Conservation (phyloP, 64 coral and sea anemone species). For the Porites australiensis region DNA sequence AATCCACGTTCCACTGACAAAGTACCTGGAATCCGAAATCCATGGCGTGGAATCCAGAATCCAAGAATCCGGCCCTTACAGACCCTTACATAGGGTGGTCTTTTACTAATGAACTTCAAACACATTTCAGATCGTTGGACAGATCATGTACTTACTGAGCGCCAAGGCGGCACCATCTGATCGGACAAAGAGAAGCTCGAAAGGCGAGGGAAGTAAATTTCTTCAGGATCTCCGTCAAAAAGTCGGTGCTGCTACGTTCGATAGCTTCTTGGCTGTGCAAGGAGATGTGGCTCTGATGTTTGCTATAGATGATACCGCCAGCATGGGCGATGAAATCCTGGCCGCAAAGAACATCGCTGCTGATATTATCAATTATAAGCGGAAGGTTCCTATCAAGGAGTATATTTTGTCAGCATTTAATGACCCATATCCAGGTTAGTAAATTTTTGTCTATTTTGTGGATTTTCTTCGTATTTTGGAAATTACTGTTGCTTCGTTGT, state of each 20-base stretch:
- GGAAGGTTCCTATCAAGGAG: neutral
- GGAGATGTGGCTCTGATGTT: constrained; percentile 66
- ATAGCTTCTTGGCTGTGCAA: constrained; percentile 54
- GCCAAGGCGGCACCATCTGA: neutral
- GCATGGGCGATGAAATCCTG: constrained; percentile 48
- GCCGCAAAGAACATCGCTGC: constrained; percentile 42
- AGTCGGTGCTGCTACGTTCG: constrained; percentile 3
- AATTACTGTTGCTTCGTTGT: too few species aligned
- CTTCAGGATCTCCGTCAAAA: constrained; percentile 4
- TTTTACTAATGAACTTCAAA: neutral
- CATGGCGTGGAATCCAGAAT: too few species aligned
- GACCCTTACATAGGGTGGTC: too few species aligned
- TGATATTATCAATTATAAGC: constrained; percentile 42
- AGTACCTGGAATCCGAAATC: too few species aligned
- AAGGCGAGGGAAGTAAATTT: neutral
- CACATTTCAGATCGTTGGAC: neutral
- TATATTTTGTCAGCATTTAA: constrained; percentile 58
- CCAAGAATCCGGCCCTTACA: too few species aligned
- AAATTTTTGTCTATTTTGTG: too few species aligned
- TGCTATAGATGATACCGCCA: constrained; percentile 66
- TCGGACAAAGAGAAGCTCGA: neutral
- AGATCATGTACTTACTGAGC: constrained; percentile 19
- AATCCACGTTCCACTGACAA: too few species aligned
- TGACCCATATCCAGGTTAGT: constrained; percentile 14
- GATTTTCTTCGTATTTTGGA: too few species aligned